These are phyloP conservation scores for Chrosomus eos DNA, from an alignment of 2,797 vertebrate species.

Conservation along the genomic window DNA sequence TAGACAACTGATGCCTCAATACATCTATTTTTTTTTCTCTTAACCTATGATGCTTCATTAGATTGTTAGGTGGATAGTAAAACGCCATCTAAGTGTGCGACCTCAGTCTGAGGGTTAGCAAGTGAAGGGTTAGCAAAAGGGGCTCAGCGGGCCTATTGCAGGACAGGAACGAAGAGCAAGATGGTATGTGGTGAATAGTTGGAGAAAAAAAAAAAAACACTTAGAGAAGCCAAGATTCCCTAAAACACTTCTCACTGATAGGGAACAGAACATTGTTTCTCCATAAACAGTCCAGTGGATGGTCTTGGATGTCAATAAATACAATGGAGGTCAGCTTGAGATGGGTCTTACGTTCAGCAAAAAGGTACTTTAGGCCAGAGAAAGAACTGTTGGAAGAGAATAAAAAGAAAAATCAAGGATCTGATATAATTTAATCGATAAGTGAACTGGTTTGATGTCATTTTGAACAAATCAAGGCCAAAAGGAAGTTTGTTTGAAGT, in stretches of 20 bases:
- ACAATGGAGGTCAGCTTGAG: conserved; percentile 48
- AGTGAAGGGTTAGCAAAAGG: conserved; percentile 4
- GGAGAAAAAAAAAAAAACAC: not conserved
- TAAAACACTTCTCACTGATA: conserved; percentile 22
- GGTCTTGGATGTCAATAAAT: conserved; percentile 49
- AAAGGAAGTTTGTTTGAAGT: not conserved
- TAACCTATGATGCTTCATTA: conserved; percentile 37
- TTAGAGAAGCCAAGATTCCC: conserved; percentile 39
- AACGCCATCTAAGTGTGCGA: conserved; percentile 45
- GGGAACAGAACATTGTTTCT: conserved; percentile 37
- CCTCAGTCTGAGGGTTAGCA: conserved; percentile 10
- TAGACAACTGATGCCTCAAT: conserved; percentile 9
- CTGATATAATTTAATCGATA: not conserved
- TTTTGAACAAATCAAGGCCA: not conserved
- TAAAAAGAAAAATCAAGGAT: conserved; percentile 1
- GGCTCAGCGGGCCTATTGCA: not conserved
- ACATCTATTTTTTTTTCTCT: not conserved
- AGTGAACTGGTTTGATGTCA: not conserved
- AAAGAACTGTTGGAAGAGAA: conserved; percentile 77
- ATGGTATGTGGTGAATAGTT: not conserved
- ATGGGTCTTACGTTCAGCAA: conserved; percentile 38
- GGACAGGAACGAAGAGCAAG: conserved; percentile 26
- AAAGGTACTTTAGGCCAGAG: conserved; percentile 77
- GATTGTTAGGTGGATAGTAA: conserved; percentile 39
- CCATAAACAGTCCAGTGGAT: conserved; percentile 47